These are phyloP conservation scores for Oxytorus armatus DNA, from an alignment of 2,888 invertebrate genomes.

Conservation along the genomic window DNA sequence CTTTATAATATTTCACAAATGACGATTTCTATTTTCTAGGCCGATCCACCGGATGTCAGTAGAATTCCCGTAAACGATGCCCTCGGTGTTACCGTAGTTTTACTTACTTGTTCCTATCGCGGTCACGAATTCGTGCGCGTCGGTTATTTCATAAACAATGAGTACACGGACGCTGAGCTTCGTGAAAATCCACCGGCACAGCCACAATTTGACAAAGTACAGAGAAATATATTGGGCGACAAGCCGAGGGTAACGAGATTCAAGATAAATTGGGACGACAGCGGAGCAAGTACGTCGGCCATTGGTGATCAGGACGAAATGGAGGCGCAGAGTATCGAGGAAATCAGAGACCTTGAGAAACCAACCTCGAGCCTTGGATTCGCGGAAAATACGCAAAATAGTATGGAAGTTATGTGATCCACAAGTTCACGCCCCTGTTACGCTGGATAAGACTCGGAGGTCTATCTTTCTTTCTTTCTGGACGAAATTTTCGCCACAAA, in stretches of 20 bases:
- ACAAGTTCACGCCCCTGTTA: constrained; percentile 25
- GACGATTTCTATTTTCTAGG: constrained; percentile 86
- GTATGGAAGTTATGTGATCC: constrained; percentile 84
- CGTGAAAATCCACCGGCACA: constrained; percentile 97
- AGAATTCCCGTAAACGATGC: constrained; percentile 98
- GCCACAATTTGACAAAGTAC: constrained; percentile 97
- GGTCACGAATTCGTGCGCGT: constrained; percentile 97
- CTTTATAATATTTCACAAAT: not conserved
- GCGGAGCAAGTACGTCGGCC: constrained; percentile 78
- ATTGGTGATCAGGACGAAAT: constrained; percentile 79
- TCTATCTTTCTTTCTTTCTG: constrained; percentile 1
- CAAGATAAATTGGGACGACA: constrained; percentile 98
- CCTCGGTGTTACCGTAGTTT: constrained; percentile 98
- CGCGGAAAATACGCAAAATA: constrained; percentile 82
- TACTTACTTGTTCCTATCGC: constrained; percentile 97
- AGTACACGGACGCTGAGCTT: constrained; percentile 96
- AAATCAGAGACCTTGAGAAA: constrained; percentile 80
- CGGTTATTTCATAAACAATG: constrained; percentile 99
- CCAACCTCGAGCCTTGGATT: constrained; percentile 81
- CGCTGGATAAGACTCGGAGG: constrained; percentile 42
- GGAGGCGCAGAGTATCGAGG: constrained; percentile 78
- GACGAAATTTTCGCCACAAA: constrained; percentile 1
- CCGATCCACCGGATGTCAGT: constrained; percentile 96
- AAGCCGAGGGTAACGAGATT: constrained; percentile 97
- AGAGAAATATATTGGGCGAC: constrained; percentile 85